Evolutionary conservation across 2,113 vertebrate genomes (phyloP).

Genomic region (Pontoporia blainvillei): DNA sequence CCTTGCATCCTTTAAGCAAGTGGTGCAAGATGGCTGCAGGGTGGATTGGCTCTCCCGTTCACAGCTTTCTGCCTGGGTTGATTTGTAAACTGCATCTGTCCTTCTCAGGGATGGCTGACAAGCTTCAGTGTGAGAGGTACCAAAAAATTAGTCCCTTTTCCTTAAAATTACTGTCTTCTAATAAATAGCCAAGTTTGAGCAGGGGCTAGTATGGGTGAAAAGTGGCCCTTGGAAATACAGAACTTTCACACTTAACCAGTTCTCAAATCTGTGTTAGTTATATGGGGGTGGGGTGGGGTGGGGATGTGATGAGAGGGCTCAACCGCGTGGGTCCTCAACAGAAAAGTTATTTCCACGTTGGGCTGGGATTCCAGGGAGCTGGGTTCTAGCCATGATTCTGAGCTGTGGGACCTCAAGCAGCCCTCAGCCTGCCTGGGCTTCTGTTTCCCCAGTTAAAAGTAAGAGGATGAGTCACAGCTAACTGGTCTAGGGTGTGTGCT

Average conservation of each 20-base stretch:
- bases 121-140: not conserved
- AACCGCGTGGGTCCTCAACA: not conserved
- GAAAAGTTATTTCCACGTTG: not conserved
- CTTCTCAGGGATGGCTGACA: not conserved
- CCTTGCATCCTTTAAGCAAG: constrained; percentile 51
- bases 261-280: constrained; percentile 1
- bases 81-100: not conserved
- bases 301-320: not conserved
- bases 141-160: not conserved
- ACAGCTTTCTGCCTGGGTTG: not conserved
- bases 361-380: not conserved
- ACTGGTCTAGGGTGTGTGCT: not conserved
- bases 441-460: not conserved
- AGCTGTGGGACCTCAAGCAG: not conserved
- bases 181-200: not conserved
- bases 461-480: not conserved
- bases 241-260: not conserved
- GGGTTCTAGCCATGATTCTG: not conserved
- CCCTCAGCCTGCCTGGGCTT: not conserved
- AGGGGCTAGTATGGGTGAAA: not conserved
- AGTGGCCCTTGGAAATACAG: not conserved
- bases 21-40: constrained; percentile 31
- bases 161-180: not conserved
- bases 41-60: not conserved
- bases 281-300: too few relatives aligned